phyloP scores from a whole-genome alignment of 1,140 invertebrate species.

The Drosophila takahashii region DNA sequence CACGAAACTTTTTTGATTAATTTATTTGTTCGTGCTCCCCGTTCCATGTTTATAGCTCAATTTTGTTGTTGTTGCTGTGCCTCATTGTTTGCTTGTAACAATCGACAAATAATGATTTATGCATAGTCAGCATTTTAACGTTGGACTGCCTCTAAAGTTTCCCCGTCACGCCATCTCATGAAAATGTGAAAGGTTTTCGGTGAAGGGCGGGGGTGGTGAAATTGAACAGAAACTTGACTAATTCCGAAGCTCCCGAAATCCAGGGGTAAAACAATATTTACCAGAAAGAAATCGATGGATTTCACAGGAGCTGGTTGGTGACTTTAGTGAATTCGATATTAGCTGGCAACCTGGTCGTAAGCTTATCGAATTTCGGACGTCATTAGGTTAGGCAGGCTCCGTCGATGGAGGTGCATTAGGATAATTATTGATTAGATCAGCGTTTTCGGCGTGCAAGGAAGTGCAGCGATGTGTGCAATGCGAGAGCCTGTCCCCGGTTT shows the following conservation, averaged over 20 bases:
- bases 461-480: constrained; percentile 12
- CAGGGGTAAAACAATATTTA: background rate
- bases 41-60: constrained; percentile 1
- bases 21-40: constrained; percentile 36
- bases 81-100: constrained; percentile 37
- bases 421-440: constrained; percentile 43
- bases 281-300: background rate
- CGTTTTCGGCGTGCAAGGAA: constrained; percentile 1
- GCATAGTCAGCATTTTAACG: constrained; percentile 34
- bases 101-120: constrained; percentile 55
- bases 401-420: constrained; percentile 6
- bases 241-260: background rate
- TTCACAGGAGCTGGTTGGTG: background rate
- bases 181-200: background rate
- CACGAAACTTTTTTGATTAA: constrained; percentile 49
- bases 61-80: constrained; percentile 6
- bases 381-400: constrained; percentile 1
- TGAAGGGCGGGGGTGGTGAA: background rate
- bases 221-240: background rate
- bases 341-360: background rate
- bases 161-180: background rate
- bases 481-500: background rate
- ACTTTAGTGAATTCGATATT: background rate
- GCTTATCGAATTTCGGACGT: constrained; percentile 11
- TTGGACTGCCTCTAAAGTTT: constrained; percentile 19